Base-by-base conservation (phyloP, 2,797 vertebrate genomes). In the Jordanella pulchra region DNA sequence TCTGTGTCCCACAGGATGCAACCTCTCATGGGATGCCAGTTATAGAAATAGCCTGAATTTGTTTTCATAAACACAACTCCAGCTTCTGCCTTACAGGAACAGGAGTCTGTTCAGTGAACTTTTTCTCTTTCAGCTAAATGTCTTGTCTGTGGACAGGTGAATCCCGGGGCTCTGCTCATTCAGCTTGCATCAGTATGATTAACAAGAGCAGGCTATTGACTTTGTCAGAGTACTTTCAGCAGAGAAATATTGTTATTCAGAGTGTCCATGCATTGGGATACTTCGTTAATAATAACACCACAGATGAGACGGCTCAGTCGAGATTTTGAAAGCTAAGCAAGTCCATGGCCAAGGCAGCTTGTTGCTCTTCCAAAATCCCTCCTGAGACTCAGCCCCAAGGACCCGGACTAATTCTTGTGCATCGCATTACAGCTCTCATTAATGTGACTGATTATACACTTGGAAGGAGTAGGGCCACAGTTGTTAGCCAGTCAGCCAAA, bases 381-480 rank as follows among this genome's bases (percentile, higher is more conserved):
- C 78, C 69, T 1, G 78, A 88, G 86, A 86, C 64, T 78, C 74
- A 79, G 85, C 88, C 89, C 85, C 30, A 32, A 83, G 78, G 89
- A 87, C 84, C 87, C 70, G 73, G 79, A 72, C 82, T 87, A 81
- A 86, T 88, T 91, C 82, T 80, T 81, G 77, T 85, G 85, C 89
- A 87, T 91, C 76, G 61, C 86, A 91, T 93, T 91, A 88, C 83
- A 84, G 77, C 86, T 87, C 90, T 91, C 87, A 90, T 93, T 92
- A 92, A 86, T 74, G 83, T 86, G 86, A 91, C 84, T 84, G 78
- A 91, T 92, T 88, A 90, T 72, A 66, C 68, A 80, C 86, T 84
- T 68, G 77, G 81, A 85, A 27, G 71, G 72, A 74, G 77, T 58
- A 61, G n/a, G 78, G 78, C 71, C 48, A 25, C 54, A 58, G 77